Percentiles rank a stretch among this genome's conserved stretches.
These are phyloP conservation scores for Chrosomus eos DNA, from an alignment of 2,797 vertebrate genomes.

Conservation along the genomic window DNA sequence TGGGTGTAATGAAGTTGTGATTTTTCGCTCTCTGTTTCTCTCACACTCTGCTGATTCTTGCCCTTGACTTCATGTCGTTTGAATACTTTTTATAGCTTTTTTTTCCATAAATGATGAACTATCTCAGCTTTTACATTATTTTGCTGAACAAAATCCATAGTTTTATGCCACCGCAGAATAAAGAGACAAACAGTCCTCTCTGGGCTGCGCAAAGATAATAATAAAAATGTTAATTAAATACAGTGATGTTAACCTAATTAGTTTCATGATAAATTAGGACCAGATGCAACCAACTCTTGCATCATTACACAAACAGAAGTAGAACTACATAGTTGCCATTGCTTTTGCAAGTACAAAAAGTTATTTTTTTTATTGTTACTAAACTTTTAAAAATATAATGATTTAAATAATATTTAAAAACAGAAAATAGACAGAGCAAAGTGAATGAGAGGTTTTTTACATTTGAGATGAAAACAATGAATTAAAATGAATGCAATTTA, in stretches of 20 bases:
- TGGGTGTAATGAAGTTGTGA: slow-evolving; percentile 51
- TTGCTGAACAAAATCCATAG: slow-evolving; percentile 1
- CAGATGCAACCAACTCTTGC: slow-evolving; percentile 39
- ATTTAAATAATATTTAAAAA: not conserved
- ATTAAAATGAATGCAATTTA: not conserved
- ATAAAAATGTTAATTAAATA: slow-evolving; percentile 51
- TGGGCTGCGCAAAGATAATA: slow-evolving; percentile 14
- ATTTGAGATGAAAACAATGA: no score
- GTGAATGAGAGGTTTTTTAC: not conserved
- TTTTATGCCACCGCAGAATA: slow-evolving; percentile 8
- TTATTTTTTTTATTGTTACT: not conserved
- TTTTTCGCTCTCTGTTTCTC: slow-evolving; percentile 18
- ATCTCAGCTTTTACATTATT: slow-evolving; percentile 22
- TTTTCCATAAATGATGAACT: slow-evolving; percentile 21
- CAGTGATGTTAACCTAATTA: slow-evolving; percentile 49
- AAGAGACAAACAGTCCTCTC: slow-evolving; percentile 8
- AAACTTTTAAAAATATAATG: not conserved
- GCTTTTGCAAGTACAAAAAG: slow-evolving; percentile 11
- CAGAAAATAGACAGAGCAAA: not conserved
- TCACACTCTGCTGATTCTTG: slow-evolving; percentile 23
- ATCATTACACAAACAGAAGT: slow-evolving; percentile 46
- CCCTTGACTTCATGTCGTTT: slow-evolving; percentile 12
- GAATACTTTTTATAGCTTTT: slow-evolving; percentile 20
- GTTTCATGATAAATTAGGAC: slow-evolving; percentile 25
- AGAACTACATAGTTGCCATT: slow-evolving; percentile 8